Base-by-base conservation (phyloP, 2,888 invertebrate species). In the Apamea monoglypha region DNA sequence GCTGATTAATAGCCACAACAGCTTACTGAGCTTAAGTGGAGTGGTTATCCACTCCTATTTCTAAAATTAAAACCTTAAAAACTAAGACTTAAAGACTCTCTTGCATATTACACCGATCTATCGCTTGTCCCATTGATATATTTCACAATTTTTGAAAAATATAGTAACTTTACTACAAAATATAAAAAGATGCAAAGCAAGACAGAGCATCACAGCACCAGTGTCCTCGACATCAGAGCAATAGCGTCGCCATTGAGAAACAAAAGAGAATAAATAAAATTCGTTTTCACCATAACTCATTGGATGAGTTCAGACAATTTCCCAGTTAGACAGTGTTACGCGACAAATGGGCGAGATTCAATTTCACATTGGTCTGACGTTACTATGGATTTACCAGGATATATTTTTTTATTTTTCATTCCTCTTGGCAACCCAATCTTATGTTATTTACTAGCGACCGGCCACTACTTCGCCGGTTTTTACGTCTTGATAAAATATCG, bases 291-390 rank as follows among this genome's bases (percentile, higher is more conserved):
- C 4, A 36, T 18, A 66, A 40, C 72, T 72, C 72, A 40, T 16
- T 80, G 18, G 10, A 80, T 40, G 59, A 81, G 18, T 72, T 72
- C 47, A 1, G 3, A 36, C 29, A 56, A 56, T 56, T 64, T 47
- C 18, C 56, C 25, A 63, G 71, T 47, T 59, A 67, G 50, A n/a
- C 36, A n/a, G 29, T 56, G 29, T 61, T 44, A 70, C 66, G 72
- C n/a, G 61, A 53, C 14, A 18, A 64, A 80, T 40, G 56, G 29
- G 21, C 14, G 36, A 59, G 64, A 59, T 59, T 81, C 73, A 56
- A 66, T 80, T 81, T 67, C 50, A 59, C 73, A 68, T 4, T 78
- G 2, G 12, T 18, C 12, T 29, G 32, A 12, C 36, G 36, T 21
- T 36, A 47, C 59, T 25, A 29, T 14, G n/a, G 53, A 53, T 53